These are phyloP conservation scores for Fundulus diaphanus DNA, from an alignment of 2,797 vertebrate species.

Conservation along the genomic window DNA sequence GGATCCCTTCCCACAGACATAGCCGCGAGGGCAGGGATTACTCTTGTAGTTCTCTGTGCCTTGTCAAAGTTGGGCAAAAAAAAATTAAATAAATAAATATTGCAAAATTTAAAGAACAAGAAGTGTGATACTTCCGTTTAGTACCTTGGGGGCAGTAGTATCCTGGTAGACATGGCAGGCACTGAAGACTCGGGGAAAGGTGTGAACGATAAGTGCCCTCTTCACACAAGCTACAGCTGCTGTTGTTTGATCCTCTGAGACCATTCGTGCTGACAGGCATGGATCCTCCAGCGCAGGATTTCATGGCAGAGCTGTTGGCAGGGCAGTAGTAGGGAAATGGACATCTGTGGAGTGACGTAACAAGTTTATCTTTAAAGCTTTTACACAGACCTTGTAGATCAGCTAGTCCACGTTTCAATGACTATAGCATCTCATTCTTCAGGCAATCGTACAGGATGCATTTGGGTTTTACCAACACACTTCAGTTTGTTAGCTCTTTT, in stretches of 20 bases:
- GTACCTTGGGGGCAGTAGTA: conserved; percentile 88
- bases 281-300: conserved; percentile 83
- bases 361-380: conserved; percentile 56
- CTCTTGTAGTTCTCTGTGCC: conserved; percentile 81
- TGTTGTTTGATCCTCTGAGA: conserved; percentile 82
- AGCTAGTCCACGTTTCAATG: conserved; percentile 12
- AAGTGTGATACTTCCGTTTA: not conserved
- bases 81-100: not conserved
- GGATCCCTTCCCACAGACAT: conserved; percentile 83
- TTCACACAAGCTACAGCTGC: conserved; percentile 83
- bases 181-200: conserved; percentile 66
- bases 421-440: not conserved
- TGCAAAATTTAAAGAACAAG: not conserved
- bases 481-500: conserved; percentile 2
- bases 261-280: conserved; percentile 83
- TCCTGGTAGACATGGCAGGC: conserved; percentile 88
- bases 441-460: not conserved
- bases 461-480: conserved; percentile 5
- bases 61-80: conserved; percentile 10
- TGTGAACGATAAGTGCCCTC: conserved; percentile 83
- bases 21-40: conserved; percentile 84
- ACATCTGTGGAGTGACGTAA: conserved; percentile 81
- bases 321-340: conserved; percentile 90
- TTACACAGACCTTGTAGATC: not conserved
- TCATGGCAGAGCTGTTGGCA: conserved; percentile 80